Percentiles rank a stretch among this genome's conserved stretches.
These are phyloP conservation scores for Scophthalmus maximus DNA, from an alignment of 2,113 vertebrate genomes.

Conservation along the genomic window DNA sequence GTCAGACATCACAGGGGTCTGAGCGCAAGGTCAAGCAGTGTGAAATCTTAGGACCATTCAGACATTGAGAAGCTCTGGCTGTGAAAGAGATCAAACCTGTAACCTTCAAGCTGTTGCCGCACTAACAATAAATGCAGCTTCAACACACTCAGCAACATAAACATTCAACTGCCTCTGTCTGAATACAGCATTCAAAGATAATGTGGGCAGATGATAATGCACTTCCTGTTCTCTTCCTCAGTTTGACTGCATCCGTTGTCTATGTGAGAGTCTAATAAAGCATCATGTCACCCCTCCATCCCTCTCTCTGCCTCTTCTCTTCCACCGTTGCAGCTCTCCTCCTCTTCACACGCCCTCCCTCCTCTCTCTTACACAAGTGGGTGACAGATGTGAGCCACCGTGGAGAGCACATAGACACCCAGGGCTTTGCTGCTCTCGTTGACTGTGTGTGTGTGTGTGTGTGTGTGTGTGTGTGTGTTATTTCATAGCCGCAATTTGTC, in stretches of 20 bases:
- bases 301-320: conserved; percentile 28
- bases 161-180: not conserved
- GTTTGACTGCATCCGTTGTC: conserved; percentile 35
- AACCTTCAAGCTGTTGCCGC: conserved; percentile 50
- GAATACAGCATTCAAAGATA: not conserved
- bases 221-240: conserved; percentile 30
- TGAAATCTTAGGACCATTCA: conserved; percentile 43
- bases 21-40: conserved; percentile 42
- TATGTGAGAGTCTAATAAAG: conserved; percentile 52
- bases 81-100: conserved; percentile 32
- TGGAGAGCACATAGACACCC: conserved; percentile 58
- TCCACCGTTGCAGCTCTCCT: conserved; percentile 17
- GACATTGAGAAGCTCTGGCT: conserved; percentile 41
- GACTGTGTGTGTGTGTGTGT: conserved; percentile 1
- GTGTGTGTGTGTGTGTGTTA: conserved; percentile 5
- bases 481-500: conserved; percentile 30
- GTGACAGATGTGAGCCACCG: conserved; percentile 74
- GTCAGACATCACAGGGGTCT: conserved; percentile 27
- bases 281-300: conserved; percentile 43
- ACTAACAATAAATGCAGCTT: not conserved
- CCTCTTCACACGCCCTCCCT: conserved; percentile 15
- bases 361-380: conserved; percentile 59
- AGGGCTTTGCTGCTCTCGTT: conserved; percentile 44
- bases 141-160: not conserved
- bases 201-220: not conserved